Base-by-base conservation (phyloP, 2,113 vertebrate species). In the Pandion haliaetus region DNA sequence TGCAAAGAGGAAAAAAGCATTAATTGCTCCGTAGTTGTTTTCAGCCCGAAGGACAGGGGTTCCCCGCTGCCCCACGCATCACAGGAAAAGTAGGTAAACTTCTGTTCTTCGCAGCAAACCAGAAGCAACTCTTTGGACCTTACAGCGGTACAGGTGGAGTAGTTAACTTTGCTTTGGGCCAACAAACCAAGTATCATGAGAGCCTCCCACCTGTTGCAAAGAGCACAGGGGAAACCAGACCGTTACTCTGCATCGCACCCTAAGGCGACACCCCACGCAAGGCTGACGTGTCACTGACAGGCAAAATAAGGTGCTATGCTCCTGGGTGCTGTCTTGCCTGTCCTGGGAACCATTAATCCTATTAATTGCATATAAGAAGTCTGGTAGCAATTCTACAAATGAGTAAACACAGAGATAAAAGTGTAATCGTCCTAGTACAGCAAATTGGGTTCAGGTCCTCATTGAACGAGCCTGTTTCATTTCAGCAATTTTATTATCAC, bases 401-500 rank as follows among this genome's bases (percentile, higher is more conserved):
- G 98, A 98, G 98, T 98, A 98, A 98, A 98, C 98, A 98, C 96
- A 12, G 71, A 98, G 97, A 98, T 98, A 98, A 98, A 97, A 98
- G 91, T 97, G 95, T 98, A 98, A 98, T 98, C 89, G 40, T 94
- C 97, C 96, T 97, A 98, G 97, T 82, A 93, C 55, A 95, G 97
- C 97, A 98, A 98, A 98, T 98, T 98, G 98, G 98, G 98, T 98
- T 98, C 96, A 89, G 93, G 91, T 98, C 94, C 96, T 98, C 97
- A 96, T 92, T 97, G 98, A 98, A 97, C 98, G 98, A 98, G 98
- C 97, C 96, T 96, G 97, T 98, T 98, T 98, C 98, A 98, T 98
- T 98, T 97, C 97, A 98, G 98, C 98, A 98, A 98, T 98, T 98
- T 98, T 98, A 98, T 98, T 98, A 98, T 98, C 97, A 97, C 97